Evolutionary conservation across 92 coral and sea anemone species (phyloP).

Genomic region (Anthopleura xanthogrammica): DNA sequence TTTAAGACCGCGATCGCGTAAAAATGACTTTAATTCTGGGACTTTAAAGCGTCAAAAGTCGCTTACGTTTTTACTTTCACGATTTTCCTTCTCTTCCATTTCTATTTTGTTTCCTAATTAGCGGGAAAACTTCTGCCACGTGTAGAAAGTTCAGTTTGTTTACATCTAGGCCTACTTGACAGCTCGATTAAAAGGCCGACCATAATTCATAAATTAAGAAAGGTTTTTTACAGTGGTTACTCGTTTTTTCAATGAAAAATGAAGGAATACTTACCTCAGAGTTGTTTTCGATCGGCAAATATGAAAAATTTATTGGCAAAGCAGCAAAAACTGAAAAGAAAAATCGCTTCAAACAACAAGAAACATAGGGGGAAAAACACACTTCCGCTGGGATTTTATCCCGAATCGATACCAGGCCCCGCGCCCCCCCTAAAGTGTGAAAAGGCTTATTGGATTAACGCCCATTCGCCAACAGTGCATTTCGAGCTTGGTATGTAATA

Average conservation of each 20-base stretch:
- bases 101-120: not conserved
- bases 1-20: conserved; percentile 46
- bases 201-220: not conserved
- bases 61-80: not conserved
- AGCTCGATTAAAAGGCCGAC: not conserved
- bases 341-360: not conserved
- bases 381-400: too few species aligned
- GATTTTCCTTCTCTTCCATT: not conserved
- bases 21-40: conserved; percentile 38
- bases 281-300: not conserved
- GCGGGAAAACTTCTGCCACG: not conserved
- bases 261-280: not conserved
- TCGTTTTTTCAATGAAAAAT: not conserved
- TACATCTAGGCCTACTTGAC: not conserved
- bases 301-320: not conserved
- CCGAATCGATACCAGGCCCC: too few species aligned
- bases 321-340: not conserved
- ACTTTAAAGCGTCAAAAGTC: conserved; percentile 49
- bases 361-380: not conserved
- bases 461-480: too few species aligned
- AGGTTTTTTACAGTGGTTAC: not conserved
- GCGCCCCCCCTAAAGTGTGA: too few species aligned
- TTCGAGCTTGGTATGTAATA: too few species aligned
- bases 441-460: too few species aligned
- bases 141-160: not conserved